Evolutionary conservation across 1,140 invertebrate species (phyloP).

Genomic region (Panagrolaimus sp.): DNA sequence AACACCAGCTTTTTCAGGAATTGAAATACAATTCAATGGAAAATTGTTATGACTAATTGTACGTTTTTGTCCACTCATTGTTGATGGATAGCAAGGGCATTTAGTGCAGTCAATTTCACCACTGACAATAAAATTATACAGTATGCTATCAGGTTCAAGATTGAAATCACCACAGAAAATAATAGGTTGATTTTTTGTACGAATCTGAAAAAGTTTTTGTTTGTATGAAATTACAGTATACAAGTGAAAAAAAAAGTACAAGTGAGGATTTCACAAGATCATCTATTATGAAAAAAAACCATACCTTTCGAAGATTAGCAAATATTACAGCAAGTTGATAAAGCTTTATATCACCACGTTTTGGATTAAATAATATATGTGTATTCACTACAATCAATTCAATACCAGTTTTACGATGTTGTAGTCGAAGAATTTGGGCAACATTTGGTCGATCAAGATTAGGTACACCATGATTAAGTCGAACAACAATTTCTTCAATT

Average conservation of each 20-base stretch:
- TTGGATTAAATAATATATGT: neutral
- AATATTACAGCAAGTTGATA: neutral
- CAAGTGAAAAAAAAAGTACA: too few species aligned
- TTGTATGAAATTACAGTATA: too few species aligned
- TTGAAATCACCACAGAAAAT: slow-evolving; percentile 2
- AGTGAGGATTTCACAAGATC: too few species aligned
- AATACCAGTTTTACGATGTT: neutral
- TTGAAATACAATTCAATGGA: too few species aligned
- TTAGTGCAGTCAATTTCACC: neutral
- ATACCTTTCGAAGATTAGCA: neutral
- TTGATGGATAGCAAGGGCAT: neutral
- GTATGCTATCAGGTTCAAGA: neutral
- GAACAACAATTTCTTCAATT: neutral
- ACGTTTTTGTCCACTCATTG: neutral
- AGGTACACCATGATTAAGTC: neutral
- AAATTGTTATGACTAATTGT: too few species aligned
- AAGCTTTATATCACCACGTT: neutral
- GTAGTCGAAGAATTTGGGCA: neutral
- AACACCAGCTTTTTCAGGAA: too few species aligned
- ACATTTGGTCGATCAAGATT: neutral
- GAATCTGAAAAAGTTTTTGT: slow-evolving; percentile 11
- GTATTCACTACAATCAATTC: neutral
- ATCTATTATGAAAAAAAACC: too few species aligned
- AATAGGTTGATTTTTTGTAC: neutral
- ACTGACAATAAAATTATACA: neutral